These are phyloP conservation scores for Lydus trimaculatus DNA, from an alignment of 2,888 invertebrate species.

Conservation along the genomic window DNA sequence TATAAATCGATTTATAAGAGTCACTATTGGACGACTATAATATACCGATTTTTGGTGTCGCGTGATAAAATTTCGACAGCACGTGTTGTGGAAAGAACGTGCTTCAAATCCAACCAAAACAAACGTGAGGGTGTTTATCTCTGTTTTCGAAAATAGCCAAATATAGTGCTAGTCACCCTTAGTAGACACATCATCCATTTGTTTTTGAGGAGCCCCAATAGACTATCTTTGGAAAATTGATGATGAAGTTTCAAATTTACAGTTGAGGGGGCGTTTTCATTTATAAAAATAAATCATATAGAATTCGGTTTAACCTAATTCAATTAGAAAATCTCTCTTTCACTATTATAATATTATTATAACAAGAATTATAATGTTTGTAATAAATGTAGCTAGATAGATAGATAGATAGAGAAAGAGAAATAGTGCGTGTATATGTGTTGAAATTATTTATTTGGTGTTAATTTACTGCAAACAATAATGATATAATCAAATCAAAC, in stretches of 20 bases:
- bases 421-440: background rate
- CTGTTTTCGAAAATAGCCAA: no score
- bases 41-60: no score
- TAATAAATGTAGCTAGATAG: background rate
- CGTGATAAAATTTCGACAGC: no score
- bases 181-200: no score
- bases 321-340: slow-evolving; percentile 2
- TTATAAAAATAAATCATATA: background rate
- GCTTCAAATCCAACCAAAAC: no score
- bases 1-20: no score
- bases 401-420: background rate
- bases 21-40: no score
- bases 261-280: background rate
- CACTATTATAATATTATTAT: background rate
- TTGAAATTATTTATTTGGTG: slow-evolving; percentile 11
- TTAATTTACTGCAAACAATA: slow-evolving; percentile 11
- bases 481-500: slow-evolving; percentile 10
- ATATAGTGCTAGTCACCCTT: no score
- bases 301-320: background rate
- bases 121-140: no score
- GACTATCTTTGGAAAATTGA: background rate
- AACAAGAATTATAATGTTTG: no score
- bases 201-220: no score
- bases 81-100: no score
- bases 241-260: background rate